Conservation (phyloP, 2,888 invertebrate genomes). For the Dynastes tityus region DNA sequence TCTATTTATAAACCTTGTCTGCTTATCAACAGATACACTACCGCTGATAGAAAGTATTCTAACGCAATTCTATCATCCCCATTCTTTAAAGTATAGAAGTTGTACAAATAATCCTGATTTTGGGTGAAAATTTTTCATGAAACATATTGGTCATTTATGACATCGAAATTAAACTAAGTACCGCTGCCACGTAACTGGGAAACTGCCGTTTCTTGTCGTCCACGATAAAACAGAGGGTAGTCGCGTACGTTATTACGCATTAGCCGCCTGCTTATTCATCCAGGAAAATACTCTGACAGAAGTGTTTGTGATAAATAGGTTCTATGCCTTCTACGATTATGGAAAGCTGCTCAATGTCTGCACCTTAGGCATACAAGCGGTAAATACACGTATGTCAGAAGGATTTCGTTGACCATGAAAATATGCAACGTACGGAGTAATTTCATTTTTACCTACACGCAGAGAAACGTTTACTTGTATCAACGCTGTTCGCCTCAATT, state of each 20-base stretch:
- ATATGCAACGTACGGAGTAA: not conserved
- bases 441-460: not conserved
- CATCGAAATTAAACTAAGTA: not conserved
- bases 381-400: not conserved
- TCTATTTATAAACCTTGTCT: no score
- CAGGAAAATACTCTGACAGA: constrained; percentile 15
- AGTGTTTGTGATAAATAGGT: not conserved
- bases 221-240: not conserved
- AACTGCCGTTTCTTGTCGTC: not conserved
- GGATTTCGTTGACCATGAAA: not conserved
- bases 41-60: no score
- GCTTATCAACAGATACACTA: no score
- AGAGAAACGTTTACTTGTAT: no score
- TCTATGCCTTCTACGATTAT: not conserved
- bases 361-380: not conserved
- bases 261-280: not conserved
- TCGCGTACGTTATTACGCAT: not conserved
- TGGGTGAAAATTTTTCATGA: no score
- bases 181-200: not conserved
- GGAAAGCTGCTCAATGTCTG: not conserved
- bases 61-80: no score
- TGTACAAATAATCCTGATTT: no score
- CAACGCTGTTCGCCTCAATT: no score
- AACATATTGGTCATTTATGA: no score
- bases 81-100: no score